A percentile compares a stretch with the other conserved stretches of the same genome.
phyloP scores from a whole-genome alignment of 1,140 invertebrate genomes.

The Caenorhabditis inopinata region DNA sequence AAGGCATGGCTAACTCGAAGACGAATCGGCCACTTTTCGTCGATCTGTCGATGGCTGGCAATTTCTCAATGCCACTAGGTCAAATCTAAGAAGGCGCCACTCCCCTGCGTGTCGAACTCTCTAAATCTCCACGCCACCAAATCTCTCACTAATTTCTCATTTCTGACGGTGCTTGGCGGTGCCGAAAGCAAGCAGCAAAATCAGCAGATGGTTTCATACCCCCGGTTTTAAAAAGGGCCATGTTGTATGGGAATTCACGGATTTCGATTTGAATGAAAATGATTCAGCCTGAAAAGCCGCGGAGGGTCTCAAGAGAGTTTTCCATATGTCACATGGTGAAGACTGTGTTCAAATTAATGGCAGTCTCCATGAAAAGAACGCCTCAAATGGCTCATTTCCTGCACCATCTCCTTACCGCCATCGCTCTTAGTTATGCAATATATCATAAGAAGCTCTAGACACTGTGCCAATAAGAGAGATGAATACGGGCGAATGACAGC shows the following conservation, averaged over 20 bases:
- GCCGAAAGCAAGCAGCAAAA: neutral
- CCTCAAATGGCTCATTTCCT: slow-evolving; percentile 6
- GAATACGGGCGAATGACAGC: neutral
- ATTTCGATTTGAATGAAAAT: neutral
- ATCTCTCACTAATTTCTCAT: slow-evolving; percentile 17
- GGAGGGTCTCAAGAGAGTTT: no score
- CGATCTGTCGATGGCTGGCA: neutral
- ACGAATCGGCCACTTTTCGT: slow-evolving; percentile 32
- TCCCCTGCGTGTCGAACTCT: neutral
- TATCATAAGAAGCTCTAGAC: slow-evolving; percentile 28
- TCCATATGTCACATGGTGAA: no score
- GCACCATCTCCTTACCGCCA: neutral
- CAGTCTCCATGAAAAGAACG: neutral
- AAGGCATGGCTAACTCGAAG: slow-evolving; percentile 26
- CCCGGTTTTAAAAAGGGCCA: slow-evolving; percentile 12
- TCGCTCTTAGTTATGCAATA: slow-evolving; percentile 27
- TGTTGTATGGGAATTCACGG: slow-evolving; percentile 19
- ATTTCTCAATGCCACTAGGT: slow-evolving; percentile 32
- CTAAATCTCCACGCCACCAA: neutral
- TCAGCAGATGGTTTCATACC: slow-evolving; percentile 23
- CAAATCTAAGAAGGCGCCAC: neutral
- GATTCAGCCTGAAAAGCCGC: no score
- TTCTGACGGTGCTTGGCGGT: slow-evolving; percentile 26
- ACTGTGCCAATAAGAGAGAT: neutral
- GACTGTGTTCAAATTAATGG: neutral